phyloP scores from a whole-genome alignment of 1,140 invertebrate genomes.

The Acromyrmex charruanus region DNA sequence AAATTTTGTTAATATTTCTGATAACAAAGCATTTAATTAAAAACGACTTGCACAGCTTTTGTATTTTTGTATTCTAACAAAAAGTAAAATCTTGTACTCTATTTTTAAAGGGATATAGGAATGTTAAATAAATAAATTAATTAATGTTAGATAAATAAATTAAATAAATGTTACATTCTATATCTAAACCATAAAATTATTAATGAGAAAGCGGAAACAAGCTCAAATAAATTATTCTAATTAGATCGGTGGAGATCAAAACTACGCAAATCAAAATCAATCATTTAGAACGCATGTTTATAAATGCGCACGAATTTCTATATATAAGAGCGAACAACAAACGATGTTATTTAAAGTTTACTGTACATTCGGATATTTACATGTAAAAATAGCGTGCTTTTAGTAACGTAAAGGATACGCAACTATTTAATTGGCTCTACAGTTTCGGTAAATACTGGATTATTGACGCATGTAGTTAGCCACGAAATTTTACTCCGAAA shows the following conservation, averaged over 20 bases:
- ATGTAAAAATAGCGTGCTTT: constrained; percentile 73
- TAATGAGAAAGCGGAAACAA: not conserved
- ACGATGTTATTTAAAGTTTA: constrained; percentile 69
- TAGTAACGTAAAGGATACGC: constrained; percentile 39
- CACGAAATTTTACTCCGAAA: constrained; percentile 73
- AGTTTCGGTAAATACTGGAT: constrained; percentile 73
- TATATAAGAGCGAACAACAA: constrained; percentile 19
- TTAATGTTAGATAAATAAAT: too few species aligned
- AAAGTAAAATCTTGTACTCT: not conserved
- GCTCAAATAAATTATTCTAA: constrained; percentile 57
- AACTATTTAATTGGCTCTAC: constrained; percentile 74
- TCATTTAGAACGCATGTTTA: not conserved
- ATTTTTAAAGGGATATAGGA: not conserved
- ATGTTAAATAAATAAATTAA: not conserved
- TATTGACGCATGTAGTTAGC: constrained; percentile 74
- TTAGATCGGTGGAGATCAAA: not conserved
- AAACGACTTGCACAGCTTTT: not conserved
- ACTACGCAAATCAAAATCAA: constrained; percentile 51
- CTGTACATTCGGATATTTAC: constrained; percentile 69
- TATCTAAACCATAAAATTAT: not conserved
- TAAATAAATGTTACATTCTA: not conserved
- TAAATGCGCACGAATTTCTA: constrained; percentile 13
- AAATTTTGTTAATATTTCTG: constrained; percentile 8
- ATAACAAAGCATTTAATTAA: not conserved
- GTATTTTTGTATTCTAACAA: not conserved